Conservation (phyloP, 2,113 vertebrate species). For the Rhinoderma darwinii region DNA sequence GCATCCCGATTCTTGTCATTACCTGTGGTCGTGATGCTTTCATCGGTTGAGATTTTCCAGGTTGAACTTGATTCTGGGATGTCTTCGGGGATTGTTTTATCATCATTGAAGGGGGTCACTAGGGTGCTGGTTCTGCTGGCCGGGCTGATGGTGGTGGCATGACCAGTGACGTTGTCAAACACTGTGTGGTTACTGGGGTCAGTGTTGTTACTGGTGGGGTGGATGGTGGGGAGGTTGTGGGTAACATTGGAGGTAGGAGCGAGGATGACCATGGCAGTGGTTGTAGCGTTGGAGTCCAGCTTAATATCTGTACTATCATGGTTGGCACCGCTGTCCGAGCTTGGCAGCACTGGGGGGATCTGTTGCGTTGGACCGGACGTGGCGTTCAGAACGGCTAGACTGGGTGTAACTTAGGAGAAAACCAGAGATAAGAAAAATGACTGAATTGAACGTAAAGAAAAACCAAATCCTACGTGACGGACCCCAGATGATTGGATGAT, state of each 20-base stretch:
- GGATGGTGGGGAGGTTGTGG: neutral
- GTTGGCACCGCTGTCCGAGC: neutral
- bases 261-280: slow-evolving; percentile 22
- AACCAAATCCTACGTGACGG: neutral
- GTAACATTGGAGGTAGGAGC: slow-evolving; percentile 43
- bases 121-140: neutral
- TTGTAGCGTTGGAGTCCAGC: neutral
- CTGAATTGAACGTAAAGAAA: too few species aligned
- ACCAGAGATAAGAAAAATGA: neutral
- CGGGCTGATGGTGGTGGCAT: slow-evolving; percentile 6
- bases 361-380: slow-evolving; percentile 28
- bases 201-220: neutral
- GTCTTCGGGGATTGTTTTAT: neutral
- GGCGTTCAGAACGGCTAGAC: neutral
- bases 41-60: neutral
- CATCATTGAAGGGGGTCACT: neutral
- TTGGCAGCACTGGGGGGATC: neutral
- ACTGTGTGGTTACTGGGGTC: slow-evolving; percentile 26
- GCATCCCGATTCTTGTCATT: neutral
- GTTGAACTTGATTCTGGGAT: neutral
- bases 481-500: neutral
- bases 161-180: neutral
- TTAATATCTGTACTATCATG: neutral
- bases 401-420: neutral
- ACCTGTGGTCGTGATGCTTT: slow-evolving; percentile 29